Base-by-base conservation (phyloP, 2,113 vertebrate genomes). In the Grallaria varia region DNA sequence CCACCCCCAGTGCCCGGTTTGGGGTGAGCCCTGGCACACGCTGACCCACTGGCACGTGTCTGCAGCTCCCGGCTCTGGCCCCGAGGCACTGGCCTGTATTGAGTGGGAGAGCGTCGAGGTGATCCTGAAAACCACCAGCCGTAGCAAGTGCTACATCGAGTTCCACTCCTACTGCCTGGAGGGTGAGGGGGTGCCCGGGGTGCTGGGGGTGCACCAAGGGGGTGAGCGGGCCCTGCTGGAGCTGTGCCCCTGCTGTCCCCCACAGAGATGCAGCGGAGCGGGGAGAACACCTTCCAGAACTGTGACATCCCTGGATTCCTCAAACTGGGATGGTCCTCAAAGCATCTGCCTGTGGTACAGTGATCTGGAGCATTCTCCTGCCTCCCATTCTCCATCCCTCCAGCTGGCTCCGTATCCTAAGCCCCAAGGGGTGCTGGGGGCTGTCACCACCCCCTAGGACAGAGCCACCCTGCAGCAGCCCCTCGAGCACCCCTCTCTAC, bases 101-200 rank as follows among this genome's bases (percentile, higher is more conserved):
- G 98, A 98, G 93, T 97, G 98, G 27, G 98, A 98, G 88, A 98
- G 97, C 62, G 92, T 99, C 2, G 98, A 99, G 89, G 98, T 97
- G 83, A 99, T 99, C 19, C 97, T 99, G 87, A 99, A 98, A 95
- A 99, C 99, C 2, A 88, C 98, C 22, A 98, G 98, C 97, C 98
- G 98, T 91, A 98, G 98, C 88, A 98, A 98, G 96, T 99, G 98
- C 96, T 99, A 98, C 96, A 98, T 99, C 33, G 98, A 99, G 92
- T 98, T 99, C 80, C 96, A 98, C 79, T 99, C 99, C 19, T 95
- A 97, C 81, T 99, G 98, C 91, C 97, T 99, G 20, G 98, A 98
- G 59, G 84, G 92, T 93, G 80, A 87, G 88, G 33, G 14, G n/a
- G 17, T 18, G 45, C 37, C 8, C 0, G 4, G 14, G 37, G 8